A percentile compares a stretch with the other conserved stretches of the same genome.
Conservation (phyloP, 2,797 vertebrate species). For the Sandelia bainsii region DNA sequence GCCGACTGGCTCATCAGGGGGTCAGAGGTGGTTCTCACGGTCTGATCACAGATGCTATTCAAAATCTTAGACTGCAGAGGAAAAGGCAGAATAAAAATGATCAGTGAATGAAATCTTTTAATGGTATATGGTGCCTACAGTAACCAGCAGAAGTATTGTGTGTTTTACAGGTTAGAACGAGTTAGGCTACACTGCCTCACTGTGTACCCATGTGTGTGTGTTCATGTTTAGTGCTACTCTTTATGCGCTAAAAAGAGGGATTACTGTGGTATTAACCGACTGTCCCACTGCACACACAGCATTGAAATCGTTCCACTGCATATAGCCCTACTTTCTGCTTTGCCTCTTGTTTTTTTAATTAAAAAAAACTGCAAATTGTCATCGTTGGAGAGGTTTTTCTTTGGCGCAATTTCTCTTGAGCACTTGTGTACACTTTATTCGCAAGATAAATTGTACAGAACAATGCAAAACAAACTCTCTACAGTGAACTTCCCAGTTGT, state of each 20-base stretch:
- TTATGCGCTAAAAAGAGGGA: constrained; percentile 24
- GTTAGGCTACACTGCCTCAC: neutral
- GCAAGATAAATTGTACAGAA: neutral
- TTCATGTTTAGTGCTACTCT: constrained; percentile 23
- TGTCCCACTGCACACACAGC: constrained; percentile 5
- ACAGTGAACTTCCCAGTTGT: constrained; percentile 23
- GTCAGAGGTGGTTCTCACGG: constrained; percentile 90
- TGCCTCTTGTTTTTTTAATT: constrained; percentile 10
- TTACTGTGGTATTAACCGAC: constrained; percentile 49
- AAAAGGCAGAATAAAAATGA: constrained; percentile 26
- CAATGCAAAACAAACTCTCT: constrained; percentile 15
- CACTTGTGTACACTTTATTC: constrained; percentile 4
- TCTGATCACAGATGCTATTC: constrained; percentile 95
- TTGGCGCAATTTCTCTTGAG: constrained; percentile 21
- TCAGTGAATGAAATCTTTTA: constrained; percentile 16
- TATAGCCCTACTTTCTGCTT: constrained; percentile 5
- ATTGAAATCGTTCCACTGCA: constrained; percentile 21
- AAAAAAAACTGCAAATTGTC: constrained; percentile 48
- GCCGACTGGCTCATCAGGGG: constrained; percentile 93
- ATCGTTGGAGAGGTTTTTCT: constrained; percentile 34
- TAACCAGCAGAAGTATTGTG: neutral
- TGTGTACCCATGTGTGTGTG: constrained; percentile 7
- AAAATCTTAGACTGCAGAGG: constrained; percentile 90
- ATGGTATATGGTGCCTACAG: constrained; percentile 6
- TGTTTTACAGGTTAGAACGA: constrained; percentile 35